phyloP scores from a whole-genome alignment of 2,888 invertebrate species.

The Ormyrus nitidulus region DNA sequence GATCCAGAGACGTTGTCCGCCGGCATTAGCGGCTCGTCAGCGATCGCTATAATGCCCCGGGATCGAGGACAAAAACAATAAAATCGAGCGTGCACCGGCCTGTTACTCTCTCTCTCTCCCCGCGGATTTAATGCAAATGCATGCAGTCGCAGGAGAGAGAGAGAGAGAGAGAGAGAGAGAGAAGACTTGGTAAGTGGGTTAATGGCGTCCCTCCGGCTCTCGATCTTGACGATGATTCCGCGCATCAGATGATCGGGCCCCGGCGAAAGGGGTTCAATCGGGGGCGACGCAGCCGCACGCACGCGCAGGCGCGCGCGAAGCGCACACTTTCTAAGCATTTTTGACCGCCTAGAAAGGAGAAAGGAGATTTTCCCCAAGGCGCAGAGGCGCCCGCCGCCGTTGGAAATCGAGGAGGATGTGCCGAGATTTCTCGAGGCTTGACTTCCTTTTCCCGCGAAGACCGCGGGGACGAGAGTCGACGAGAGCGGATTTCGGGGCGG shows the following conservation, averaged over 20 bases:
- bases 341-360: slow-evolving; percentile 47
- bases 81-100: background rate
- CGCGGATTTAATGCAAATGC: slow-evolving; percentile 22
- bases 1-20: no score
- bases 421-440: slow-evolving; percentile 5
- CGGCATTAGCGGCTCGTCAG: no score
- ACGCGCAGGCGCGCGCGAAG: slow-evolving; percentile 15
- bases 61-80: slow-evolving; percentile 37
- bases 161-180: background rate
- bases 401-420: slow-evolving; percentile 36
- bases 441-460: no score
- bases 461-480: no score
- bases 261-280: slow-evolving; percentile 50
- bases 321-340: slow-evolving; percentile 53
- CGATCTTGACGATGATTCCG: background rate
- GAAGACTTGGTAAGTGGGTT: slow-evolving; percentile 62
- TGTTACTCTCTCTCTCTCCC: background rate
- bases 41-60: no score
- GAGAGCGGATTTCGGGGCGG: no score
- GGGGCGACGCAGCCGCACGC: slow-evolving; percentile 44
- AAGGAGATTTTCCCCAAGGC: slow-evolving; percentile 47
- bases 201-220: slow-evolving; percentile 54
- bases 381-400: background rate
- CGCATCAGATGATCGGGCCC: slow-evolving; percentile 45
- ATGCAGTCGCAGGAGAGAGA: background rate